Evolutionary conservation across 2,888 invertebrate genomes (phyloP).

Genomic region (Rhagophthalmus giganteus): DNA sequence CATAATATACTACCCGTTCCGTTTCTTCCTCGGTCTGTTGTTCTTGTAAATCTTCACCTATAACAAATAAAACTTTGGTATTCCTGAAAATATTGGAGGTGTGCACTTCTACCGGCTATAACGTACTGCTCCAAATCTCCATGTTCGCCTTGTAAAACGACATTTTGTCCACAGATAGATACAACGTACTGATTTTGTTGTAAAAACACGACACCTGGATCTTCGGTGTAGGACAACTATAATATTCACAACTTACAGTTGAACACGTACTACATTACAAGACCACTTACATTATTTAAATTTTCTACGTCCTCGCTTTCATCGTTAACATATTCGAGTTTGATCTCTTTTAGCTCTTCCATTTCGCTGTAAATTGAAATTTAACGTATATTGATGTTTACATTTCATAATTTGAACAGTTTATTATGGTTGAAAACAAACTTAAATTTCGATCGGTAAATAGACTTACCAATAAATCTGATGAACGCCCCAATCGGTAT

Average conservation of each 20-base stretch:
- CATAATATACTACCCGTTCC: slow-evolving; percentile 7
- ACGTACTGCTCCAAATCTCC: slow-evolving; percentile 12
- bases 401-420: too few relatives aligned
- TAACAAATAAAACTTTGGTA: not conserved
- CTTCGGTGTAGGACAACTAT: slow-evolving; percentile 20
- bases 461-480: slow-evolving; percentile 18
- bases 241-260: not conserved
- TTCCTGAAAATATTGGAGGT: not conserved
- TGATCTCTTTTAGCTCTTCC: not conserved
- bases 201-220: slow-evolving; percentile 19
- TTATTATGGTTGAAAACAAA: too few relatives aligned
- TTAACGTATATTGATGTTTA: too few relatives aligned
- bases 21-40: not conserved
- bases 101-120: slow-evolving; percentile 3
- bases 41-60: slow-evolving; percentile 8
- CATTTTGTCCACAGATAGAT: slow-evolving; percentile 22
- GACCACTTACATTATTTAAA: not conserved
- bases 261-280: not conserved
- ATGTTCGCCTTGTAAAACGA: slow-evolving; percentile 23
- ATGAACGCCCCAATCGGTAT: slow-evolving; percentile 32
- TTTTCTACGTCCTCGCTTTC: not conserved
- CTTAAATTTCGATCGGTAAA: slow-evolving; percentile 24
- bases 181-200: slow-evolving; percentile 30
- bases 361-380: not conserved
- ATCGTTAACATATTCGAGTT: too few relatives aligned